Evolutionary conservation across 2,888 invertebrate genomes (phyloP).

Genomic region (Sphaeridia pumilis): DNA sequence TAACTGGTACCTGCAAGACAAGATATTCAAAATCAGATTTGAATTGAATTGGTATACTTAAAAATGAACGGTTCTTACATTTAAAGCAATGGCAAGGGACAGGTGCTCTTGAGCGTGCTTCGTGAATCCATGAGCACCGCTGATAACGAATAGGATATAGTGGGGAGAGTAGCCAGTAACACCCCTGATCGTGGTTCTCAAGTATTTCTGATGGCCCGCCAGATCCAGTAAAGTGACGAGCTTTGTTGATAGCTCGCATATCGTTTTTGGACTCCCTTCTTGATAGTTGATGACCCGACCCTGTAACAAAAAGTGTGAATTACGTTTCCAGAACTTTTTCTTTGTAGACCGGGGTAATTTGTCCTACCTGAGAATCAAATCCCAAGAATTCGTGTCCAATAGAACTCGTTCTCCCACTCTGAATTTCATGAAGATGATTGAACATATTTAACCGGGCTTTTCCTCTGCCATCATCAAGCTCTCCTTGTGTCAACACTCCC

Average conservation of each 20-base stretch:
- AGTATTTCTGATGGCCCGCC: constrained; percentile 91
- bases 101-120: constrained; percentile 84
- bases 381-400: constrained; percentile 94
- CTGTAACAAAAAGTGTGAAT: constrained; percentile 41
- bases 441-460: constrained; percentile 92
- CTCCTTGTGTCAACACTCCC: constrained; percentile 91
- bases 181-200: constrained; percentile 88
- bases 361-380: constrained; percentile 61
- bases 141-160: constrained; percentile 75
- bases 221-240: constrained; percentile 89
- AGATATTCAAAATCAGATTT: neutral
- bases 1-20: constrained; percentile 56
- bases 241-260: constrained; percentile 83
- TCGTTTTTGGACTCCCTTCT: constrained; percentile 82
- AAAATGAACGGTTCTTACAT: constrained; percentile 43
- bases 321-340: neutral
- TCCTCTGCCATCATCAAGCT: constrained; percentile 89
- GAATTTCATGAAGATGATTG: constrained; percentile 81
- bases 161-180: constrained; percentile 87
- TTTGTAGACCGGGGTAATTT: neutral
- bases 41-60: neutral
- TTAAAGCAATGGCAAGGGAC: constrained; percentile 63
- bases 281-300: constrained; percentile 75
- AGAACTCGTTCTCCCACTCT: constrained; percentile 84
- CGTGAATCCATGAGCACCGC: constrained; percentile 65